phyloP scores from a whole-genome alignment of 2,113 vertebrate genomes.

The Tychaedon coryphoeus region DNA sequence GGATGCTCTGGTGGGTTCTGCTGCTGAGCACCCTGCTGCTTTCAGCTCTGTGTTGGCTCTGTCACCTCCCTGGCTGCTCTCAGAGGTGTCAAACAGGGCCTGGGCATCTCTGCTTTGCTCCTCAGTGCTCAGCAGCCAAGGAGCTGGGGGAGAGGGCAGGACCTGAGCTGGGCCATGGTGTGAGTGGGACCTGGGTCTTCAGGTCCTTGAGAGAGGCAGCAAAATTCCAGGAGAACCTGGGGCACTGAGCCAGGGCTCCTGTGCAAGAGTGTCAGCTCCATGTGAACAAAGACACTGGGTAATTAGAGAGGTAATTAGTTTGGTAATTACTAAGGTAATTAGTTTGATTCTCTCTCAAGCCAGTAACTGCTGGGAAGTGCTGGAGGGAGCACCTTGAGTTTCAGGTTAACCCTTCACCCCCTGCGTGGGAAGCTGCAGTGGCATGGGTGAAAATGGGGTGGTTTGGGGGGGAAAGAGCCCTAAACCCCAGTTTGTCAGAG shows the following conservation, averaged over 20 bases:
- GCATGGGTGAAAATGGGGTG: accelerated
- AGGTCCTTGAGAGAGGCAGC: not conserved
- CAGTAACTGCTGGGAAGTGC: slow-evolving; percentile 29
- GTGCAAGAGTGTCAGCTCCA: not conserved
- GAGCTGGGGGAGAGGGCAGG: not conserved
- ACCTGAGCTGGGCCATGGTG: accelerated
- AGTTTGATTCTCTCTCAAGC: slow-evolving; percentile 59
- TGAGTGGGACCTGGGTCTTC: not conserved
- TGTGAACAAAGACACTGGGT: slow-evolving; percentile 27
- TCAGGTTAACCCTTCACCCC: slow-evolving; percentile 13
- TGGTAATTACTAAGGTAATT: slow-evolving; percentile 67
- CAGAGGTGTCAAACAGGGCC: not conserved
- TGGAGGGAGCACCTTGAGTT: slow-evolving; percentile 21
- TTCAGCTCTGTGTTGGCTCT: not conserved
- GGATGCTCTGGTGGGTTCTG: not conserved
- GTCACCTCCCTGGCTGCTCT: not conserved
- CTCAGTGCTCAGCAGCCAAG: not conserved
- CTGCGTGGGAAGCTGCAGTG: not conserved
- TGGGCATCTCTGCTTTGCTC: not conserved
- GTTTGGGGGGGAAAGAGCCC: not conserved
- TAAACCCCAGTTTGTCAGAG: not conserved
- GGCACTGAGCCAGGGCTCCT: not conserved
- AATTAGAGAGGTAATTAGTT: slow-evolving; percentile 69
- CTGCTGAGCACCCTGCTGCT: not conserved
- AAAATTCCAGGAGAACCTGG: not conserved